Evolutionary conservation across 2,888 invertebrate genomes (phyloP), one percentile per base, ranked within the genome.

Genomic region (Ectropis crepuscularia): DNA sequence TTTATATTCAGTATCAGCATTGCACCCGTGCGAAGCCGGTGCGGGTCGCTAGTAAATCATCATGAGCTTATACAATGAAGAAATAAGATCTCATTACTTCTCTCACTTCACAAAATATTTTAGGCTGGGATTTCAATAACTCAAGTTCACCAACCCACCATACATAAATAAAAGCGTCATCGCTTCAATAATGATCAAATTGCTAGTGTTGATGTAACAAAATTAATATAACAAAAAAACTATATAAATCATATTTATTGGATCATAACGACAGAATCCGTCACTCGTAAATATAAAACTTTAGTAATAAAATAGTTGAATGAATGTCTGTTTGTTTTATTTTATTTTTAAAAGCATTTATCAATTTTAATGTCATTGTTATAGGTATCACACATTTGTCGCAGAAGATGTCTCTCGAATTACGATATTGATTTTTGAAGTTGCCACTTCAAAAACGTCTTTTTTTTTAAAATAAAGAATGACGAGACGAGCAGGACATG

Each of bases 191-290:
- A 59, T 53, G 45, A 37, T 41, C 41, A 53, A 53, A 62, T 59
- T 47, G 41, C 16, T 42, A 9, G 65, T 57, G 74, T 70, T 70
- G 77, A 69, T 61, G 73, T 74, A 63, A 69, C 69, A 69, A 80
- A 77, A 74, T 71, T 76, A 74, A 72, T 61, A 61, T 65, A 75
- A 64, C 74, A 61, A 47, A 71, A n/a, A 65, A 58, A 68, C 61
- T 63, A 7, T 53, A 67, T 74, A 75, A 71, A 71, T 75, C 62
- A 65, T 66, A 55, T 49, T 60, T 64, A 53, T 57, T 53, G 61
- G 43, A 39, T 46, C 51, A 43, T 53, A 66, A 41, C 38, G 66
- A 66, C 66, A 66, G 66, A 55, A 28, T 6, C 63, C 63, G 66
- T 66, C 66, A 10, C 55, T 39, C 49, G 16, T 61, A 51, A 55